Evolutionary conservation across 2,113 vertebrate species (phyloP).

Genomic region (Cyanistes caeruleus): DNA sequence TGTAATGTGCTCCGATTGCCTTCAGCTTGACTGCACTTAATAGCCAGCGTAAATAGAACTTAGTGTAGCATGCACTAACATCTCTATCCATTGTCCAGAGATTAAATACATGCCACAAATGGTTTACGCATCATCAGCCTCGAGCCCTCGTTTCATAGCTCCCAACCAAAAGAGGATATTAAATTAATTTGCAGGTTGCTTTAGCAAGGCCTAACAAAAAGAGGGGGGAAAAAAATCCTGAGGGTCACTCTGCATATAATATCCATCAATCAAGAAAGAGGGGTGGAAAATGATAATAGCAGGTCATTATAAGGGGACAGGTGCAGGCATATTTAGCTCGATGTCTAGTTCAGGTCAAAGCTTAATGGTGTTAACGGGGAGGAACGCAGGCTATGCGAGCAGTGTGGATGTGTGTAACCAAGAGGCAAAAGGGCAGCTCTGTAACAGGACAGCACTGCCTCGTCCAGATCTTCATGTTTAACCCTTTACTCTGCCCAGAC

Average conservation of each 20-base stretch:
- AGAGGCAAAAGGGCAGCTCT: conserved; percentile 44
- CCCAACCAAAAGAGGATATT: conserved; percentile 85
- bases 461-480: neutral
- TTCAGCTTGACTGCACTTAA: conserved; percentile 89
- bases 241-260: conserved; percentile 72
- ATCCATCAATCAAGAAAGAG: conserved; percentile 74
- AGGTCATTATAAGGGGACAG: conserved; percentile 67
- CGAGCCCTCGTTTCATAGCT: conserved; percentile 83
- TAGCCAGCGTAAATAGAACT: conserved; percentile 91
- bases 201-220: conserved; percentile 84
- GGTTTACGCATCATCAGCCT: conserved; percentile 88
- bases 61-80: conserved; percentile 90
- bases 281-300: conserved; percentile 68
- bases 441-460: conserved; percentile 9
- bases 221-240: conserved; percentile 9
- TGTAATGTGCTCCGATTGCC: conserved; percentile 86
- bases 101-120: conserved; percentile 90
- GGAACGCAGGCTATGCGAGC: conserved; percentile 46
- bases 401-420: neutral
- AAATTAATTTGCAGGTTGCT: conserved; percentile 91
- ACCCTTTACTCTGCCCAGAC: neutral
- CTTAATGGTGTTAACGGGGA: conserved; percentile 57
- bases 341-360: conserved; percentile 55
- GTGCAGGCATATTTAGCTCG: conserved; percentile 66
- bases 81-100: conserved; percentile 89